Evolutionary conservation across 2,888 invertebrate genomes (phyloP), one percentile per base, ranked within the genome.

Genomic region (Melanostoma scalare): DNA sequence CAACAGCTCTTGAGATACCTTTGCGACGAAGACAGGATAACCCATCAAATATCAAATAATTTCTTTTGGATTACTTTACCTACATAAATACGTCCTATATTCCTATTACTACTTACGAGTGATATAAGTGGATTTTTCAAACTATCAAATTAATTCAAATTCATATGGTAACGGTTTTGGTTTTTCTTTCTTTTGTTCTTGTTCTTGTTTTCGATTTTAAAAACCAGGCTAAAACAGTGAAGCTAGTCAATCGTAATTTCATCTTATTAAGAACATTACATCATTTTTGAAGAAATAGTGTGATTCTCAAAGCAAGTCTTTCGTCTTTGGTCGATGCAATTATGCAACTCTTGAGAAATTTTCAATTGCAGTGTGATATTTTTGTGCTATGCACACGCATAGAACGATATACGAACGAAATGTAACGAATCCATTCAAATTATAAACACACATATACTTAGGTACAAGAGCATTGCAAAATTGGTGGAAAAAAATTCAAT

Each of bases 1-100:
- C 90, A 91, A 89, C 91, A 88, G 75, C 86, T 85, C 77, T 65
- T 60, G 60, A 77, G 61, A 85, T 67, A 85, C 46, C 20, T 9
- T 30, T 30, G 1, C 10, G 30, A 71, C 53, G 4, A 52, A 44
- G 36, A 75, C 20, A 60, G 20, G 50, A 53, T 53, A 61, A 65
- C n/a, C 55, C 69, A 53, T 53, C 44, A 9, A 10, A 33, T 31
- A 61, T 40, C 44, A 63, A 61, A 78, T 5, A 68, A 20, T 46
- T 50, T 40, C 30, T 31, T 35, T 44, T 69, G 68, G 56, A 69
- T 50, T 50, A 63, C 63, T 30, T 36, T 38, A 40, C 20, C 3
- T n/a, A 63, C 20, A 30, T 38, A n/a, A 31, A 63, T 30, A 63
- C 63, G n/a, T 20, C 20, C 20, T 20, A 40, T n/a, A 63, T 35